These are phyloP conservation scores for Acleris sparsana DNA, from an alignment of 2,888 invertebrate genomes.

Conservation along the genomic window DNA sequence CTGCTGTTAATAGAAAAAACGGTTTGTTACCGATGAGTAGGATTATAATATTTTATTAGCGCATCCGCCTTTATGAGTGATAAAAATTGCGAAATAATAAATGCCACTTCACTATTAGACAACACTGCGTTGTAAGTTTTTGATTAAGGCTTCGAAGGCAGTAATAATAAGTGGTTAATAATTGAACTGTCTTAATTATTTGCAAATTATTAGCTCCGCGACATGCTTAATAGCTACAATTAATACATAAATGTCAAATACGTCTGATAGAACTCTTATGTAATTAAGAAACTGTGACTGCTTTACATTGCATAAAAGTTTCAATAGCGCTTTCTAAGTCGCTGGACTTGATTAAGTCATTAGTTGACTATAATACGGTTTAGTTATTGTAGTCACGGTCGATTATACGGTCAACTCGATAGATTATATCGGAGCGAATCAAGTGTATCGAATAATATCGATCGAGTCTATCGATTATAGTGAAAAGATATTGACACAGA, in stretches of 20 bases:
- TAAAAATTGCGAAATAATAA: too few species aligned
- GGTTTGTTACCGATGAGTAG: too few species aligned
- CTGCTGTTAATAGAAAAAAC: background rate
- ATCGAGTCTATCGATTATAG: conserved; percentile 69
- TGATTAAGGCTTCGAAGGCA: too few species aligned
- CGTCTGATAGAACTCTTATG: conserved; percentile 30
- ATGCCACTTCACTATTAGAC: background rate
- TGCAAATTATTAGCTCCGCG: conserved; percentile 27
- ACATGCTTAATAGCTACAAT: conserved; percentile 23
- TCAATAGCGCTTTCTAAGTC: conserved; percentile 65
- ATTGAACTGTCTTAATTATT: conserved; percentile 20
- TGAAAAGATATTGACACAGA: conserved; percentile 57
- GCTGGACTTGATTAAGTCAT: conserved; percentile 68
- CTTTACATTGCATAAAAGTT: conserved; percentile 55
- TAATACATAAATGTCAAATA: conserved; percentile 23
- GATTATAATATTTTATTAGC: too few species aligned
- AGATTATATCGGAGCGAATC: conserved; percentile 64
- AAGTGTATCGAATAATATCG: conserved; percentile 59
- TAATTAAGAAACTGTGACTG: conserved; percentile 29
- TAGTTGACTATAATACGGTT: conserved; percentile 64
- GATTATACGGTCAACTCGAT: conserved; percentile 53
- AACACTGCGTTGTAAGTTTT: background rate
- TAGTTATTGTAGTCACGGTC: conserved; percentile 59
- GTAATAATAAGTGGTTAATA: conserved; percentile 2
- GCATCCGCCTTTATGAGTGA: too few species aligned